Base-by-base conservation (phyloP, 2,113 vertebrate species). In the Hydrolagus affinis region DNA sequence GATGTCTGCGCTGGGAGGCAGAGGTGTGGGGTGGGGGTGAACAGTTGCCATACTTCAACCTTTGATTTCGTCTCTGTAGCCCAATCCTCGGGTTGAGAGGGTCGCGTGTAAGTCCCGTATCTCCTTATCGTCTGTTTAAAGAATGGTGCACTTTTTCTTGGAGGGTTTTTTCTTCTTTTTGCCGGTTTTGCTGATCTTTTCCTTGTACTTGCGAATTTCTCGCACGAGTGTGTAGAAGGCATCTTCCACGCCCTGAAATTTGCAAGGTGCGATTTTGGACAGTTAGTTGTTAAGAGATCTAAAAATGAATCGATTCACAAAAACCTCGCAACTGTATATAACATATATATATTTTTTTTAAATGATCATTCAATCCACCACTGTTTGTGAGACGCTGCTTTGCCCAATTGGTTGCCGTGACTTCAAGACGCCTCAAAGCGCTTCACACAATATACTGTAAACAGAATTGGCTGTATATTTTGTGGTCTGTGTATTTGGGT, bases 221-320 rank as follows among this genome's bases (percentile, higher is more conserved):
- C 95, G 90, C n/a, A 95, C 95, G n/a, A 96, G 90, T 1, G 95
- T 95, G 87, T 96, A 96, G 86, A 96, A 96, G 0, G 94, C 95
- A 86, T 96, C 95, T 86, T 96, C 95, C 59, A 96, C 95, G 25
- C 95, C 95, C 95, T 96, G 88, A 59, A 86, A 57, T 59, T 85
- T 78, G 25, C 68, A 69, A 12, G 30, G 70, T 85, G 17, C 23
- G n/a, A 14, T 71, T 28, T 71, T 69, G 85, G 56, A 66, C 64
- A 80, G 59, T 4, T 74, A 68, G 59, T 85, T 71, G 74, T 87
- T 68, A 69, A 66, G 21, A 23, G 9, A 70, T 21, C 12, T n/a
- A 0, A 70, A 19, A 57, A 57, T 8, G 44, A n/a, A 17, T 28
- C 75, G 21, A 72, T 57, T 8, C 17, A 0, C 44, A 11, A 68